Evolutionary conservation across 2,888 invertebrate species (phyloP), one percentile per base, ranked within the genome.

Genomic region (Drosophila maculinotata): DNA sequence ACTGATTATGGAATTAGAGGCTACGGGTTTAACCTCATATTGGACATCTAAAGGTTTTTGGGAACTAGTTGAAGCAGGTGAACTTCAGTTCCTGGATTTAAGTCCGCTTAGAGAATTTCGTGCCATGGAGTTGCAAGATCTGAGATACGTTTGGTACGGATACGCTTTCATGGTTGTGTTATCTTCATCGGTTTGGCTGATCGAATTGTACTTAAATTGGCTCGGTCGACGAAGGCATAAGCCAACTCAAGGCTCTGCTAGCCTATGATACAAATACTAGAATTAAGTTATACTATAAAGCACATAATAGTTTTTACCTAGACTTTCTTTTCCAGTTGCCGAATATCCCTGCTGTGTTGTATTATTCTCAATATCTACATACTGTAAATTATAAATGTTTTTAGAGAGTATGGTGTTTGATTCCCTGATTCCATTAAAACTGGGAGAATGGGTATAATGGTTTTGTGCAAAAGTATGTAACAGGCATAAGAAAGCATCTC

Each of bases 111-210:
- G 64, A 2, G 72, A 70, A 38, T 89, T 85, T 25, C 67, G 67
- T 0, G 63, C 89, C 10, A 89, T 90, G 89, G 70, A 79, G 3
- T 30, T 81, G 1, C 71, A 75, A 30, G 90, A 90, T 44, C 39
- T 90, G 26, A 41, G 75, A 25, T 81, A 89, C 35, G 71, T 90
- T n/a, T 81, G 87, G 71, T 78, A 81, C 20, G 89, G 87, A 8
- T 76, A 76, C 39, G 75, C 64, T 0, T 58, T 79, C 6, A 86
- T 87, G 76, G 49, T 45, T 0, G 26, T 64, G 1, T 10, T 89
- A 1, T 77, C 74, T 0, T 52, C 39, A 4, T 3, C 69, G 0
- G 72, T 85, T 1, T 89, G 80, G 53, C 1, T 85, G 1, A 10
- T 57, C 0, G 90, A 90, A 57, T 10, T 77, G 0, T 2, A 51